phyloP scores from a whole-genome alignment of 92 coral and sea anemone genomes.

The Porites lobata region DNA sequence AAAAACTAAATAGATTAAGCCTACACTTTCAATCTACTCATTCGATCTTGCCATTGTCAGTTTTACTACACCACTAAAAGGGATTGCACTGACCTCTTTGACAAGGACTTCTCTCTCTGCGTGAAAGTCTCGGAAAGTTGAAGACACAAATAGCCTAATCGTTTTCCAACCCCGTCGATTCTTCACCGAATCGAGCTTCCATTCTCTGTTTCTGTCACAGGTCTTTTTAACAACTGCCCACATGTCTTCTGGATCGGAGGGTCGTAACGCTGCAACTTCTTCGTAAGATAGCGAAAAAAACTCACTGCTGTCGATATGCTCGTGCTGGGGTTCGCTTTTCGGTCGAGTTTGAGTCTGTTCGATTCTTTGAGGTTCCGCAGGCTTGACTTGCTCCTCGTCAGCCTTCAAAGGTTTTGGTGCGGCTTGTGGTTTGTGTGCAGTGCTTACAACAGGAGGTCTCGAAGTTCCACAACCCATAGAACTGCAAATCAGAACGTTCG shows the following conservation, averaged over 20 bases:
- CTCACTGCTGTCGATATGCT: conserved; percentile 43
- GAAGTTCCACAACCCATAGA: conserved; percentile 99
- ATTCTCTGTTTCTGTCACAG: conserved; percentile 69
- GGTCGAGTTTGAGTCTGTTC: neutral
- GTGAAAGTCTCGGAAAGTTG: conserved; percentile 99
- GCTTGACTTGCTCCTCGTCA: neutral
- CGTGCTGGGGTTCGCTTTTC: conserved; percentile 28
- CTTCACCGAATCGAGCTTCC: conserved; percentile 90
- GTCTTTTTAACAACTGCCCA: conserved; percentile 97
- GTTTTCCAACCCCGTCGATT: conserved; percentile 99
- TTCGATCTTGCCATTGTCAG: too few species aligned
- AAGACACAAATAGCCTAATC: conserved; percentile 96
- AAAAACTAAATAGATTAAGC: too few species aligned
- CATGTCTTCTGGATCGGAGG: conserved; percentile 84
- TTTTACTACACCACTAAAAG: too few species aligned
- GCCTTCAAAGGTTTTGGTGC: conserved; percentile 11
- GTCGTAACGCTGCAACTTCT: conserved; percentile 92
- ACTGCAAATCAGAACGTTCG: conserved; percentile 44
- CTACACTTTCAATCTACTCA: too few species aligned
- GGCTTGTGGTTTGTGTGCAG: conserved; percentile 50
- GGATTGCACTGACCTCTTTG: conserved; percentile 78
- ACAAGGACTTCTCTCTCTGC: conserved; percentile 95
- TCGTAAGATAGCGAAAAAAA: conserved; percentile 79
- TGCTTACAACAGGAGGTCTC: conserved; percentile 74
- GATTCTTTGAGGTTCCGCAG: conserved; percentile 1